Base-by-base conservation (phyloP, 2,888 invertebrate genomes). In the Artemia sinica region DNA sequence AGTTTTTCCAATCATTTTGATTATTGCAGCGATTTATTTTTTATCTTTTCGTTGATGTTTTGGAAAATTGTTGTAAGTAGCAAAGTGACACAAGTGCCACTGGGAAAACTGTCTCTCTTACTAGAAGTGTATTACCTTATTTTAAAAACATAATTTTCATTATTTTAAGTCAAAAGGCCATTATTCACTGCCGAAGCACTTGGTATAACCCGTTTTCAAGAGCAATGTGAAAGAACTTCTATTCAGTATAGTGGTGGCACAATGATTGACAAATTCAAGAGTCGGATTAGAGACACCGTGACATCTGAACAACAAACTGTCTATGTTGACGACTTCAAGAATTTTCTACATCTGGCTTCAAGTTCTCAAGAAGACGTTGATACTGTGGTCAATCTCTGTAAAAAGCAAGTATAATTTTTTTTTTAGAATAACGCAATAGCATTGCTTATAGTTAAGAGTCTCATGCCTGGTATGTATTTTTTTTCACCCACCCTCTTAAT, bases 271-370 rank as follows among this genome's bases (percentile, higher is more conserved):
- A 84, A 84, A 72, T 90, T 90, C 76, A 81, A 82, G 70, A 73
- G 76, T 0, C 87, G 88, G 79, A 89, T 91, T 88, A 77, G 74
- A 12, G 83, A 85, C 68, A 86, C 84, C 76, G 78, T 83, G 0
- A 73, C 77, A 5, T 77, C 82, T 0, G 76, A 80, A 0, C 72
- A 76, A 0, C 82, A 82, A 71, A 83, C 82, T 73, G 82, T 91
- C 72, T 91, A 89, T 75, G 88, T 89, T 8, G 90, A 90, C 79
- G 91, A 91, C 77, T 78, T 91, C 12, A 90, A 89, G 77, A 87
- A 87, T 75, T 86, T 89, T 84, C 76, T 87, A 7, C 86, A 89
- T 75, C 76, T 90, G 68, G 83, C 83, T 4, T 83, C 86, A 71
- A 82, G 81, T 49, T 80, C 79, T 50, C 76, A 79, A 5, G 76